phyloP scores from a whole-genome alignment of 1,140 invertebrate genomes.

The Orussus abietinus region DNA sequence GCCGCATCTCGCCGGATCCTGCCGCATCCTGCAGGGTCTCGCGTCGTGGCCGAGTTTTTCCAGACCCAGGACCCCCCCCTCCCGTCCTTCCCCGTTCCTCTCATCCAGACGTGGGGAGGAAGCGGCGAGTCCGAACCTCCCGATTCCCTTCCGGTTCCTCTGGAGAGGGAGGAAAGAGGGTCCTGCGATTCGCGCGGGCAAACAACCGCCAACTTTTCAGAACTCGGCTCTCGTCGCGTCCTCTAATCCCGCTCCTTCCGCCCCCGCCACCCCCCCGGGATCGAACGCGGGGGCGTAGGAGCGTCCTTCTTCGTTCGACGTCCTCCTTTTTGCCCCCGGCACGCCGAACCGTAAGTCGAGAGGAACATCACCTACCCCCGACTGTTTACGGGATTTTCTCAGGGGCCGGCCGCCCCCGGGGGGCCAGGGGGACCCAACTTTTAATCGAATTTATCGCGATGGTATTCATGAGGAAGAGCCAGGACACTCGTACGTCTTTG shows the following conservation, averaged over 20 bases:
- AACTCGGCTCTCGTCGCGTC: too few relatives aligned
- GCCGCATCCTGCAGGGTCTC: neutral
- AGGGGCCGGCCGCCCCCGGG: too few relatives aligned
- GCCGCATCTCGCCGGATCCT: neutral
- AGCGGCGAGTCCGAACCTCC: slow-evolving; percentile 22
- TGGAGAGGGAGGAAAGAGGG: slow-evolving; percentile 20
- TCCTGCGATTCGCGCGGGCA: slow-evolving; percentile 18
- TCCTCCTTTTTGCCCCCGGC: too few relatives aligned
- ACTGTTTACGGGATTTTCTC: too few relatives aligned
- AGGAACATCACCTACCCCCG: too few relatives aligned
- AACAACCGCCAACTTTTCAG: slow-evolving; percentile 26
- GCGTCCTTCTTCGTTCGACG: slow-evolving; percentile 11
- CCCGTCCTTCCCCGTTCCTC: slow-evolving; percentile 12
- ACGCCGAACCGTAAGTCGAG: too few relatives aligned
- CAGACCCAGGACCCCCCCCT: too few relatives aligned
- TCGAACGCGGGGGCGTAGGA: too few relatives aligned
- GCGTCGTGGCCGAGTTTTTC: neutral
- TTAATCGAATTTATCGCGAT: slow-evolving; percentile 55
- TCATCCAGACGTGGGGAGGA: slow-evolving; percentile 9
- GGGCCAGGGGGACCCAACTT: too few relatives aligned
- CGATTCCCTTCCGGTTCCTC: slow-evolving; percentile 19
- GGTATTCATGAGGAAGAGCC: slow-evolving; percentile 50
- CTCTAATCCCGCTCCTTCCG: too few relatives aligned
- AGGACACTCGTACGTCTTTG: slow-evolving; percentile 45
- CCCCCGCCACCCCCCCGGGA: slow-evolving; percentile 15